phyloP scores from a whole-genome alignment of 2,113 vertebrate species.

The Hassar affinis region DNA sequence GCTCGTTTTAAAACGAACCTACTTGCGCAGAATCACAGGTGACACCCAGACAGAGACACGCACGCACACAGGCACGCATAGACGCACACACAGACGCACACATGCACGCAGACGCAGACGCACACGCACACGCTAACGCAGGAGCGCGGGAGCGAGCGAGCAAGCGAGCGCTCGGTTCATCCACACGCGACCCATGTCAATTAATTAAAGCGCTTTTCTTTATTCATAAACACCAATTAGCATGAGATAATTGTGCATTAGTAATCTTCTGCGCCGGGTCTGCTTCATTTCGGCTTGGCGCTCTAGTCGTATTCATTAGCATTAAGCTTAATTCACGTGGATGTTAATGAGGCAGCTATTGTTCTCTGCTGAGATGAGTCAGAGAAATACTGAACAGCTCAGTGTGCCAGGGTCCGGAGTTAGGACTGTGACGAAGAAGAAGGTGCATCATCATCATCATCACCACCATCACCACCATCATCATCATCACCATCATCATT shows the following conservation, averaged over 20 bases:
- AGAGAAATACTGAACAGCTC: not conserved
- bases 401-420: no score
- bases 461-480: not conserved
- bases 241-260: slow-evolving; percentile 81
- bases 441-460: not conserved
- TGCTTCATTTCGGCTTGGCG: slow-evolving; percentile 49
- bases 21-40: not conserved
- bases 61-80: not conserved
- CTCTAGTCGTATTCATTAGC: slow-evolving; percentile 70
- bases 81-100: no score
- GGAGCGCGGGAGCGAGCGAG: not conserved
- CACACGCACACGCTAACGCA: slow-evolving; percentile 10
- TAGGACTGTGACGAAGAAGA: not conserved
- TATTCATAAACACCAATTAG: slow-evolving; percentile 73
- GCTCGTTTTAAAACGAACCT: not conserved
- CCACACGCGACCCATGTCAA: slow-evolving; percentile 70
- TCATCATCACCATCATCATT: not conserved
- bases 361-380: slow-evolving; percentile 27
- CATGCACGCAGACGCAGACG: no score
- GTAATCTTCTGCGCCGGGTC: slow-evolving; percentile 67
- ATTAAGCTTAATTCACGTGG: slow-evolving; percentile 71
- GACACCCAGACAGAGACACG: not conserved
- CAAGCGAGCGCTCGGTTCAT: slow-evolving; percentile 55
- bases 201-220: slow-evolving; percentile 77
- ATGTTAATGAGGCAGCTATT: slow-evolving; percentile 71